Conservation (phyloP, 2,888 invertebrate species). For the Emmelina monodactyla region DNA sequence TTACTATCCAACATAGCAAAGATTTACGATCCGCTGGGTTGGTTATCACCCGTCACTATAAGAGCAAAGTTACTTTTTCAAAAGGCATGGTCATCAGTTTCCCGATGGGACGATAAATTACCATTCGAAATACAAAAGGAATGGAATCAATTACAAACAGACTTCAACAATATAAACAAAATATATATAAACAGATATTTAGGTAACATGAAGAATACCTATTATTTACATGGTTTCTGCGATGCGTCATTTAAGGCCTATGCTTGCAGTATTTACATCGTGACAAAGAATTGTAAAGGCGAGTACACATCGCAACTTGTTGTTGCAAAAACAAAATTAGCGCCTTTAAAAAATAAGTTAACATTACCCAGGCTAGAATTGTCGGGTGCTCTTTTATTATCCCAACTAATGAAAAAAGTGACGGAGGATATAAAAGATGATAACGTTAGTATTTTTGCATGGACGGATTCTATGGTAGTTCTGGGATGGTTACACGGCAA, state of each 20-base stretch:
- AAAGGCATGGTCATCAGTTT: conserved; percentile 4
- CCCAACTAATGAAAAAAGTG: not conserved
- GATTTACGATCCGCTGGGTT: conserved; percentile 13
- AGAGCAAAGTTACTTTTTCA: conserved; percentile 11
- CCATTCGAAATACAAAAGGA: conserved; percentile 1
- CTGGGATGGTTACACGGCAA: conserved; percentile 13
- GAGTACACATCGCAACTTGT: not conserved
- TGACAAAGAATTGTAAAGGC: not conserved
- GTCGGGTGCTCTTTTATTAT: conserved; percentile 1
- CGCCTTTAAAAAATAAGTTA: not conserved
- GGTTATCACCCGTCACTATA: conserved; percentile 8
- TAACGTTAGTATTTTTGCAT: conserved; percentile 6
- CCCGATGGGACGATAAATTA: not conserved
- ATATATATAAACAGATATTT: conserved; percentile 6
- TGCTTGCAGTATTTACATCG: conserved; percentile 7
- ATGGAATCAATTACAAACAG: conserved; percentile 8
- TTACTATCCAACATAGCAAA: conserved; percentile 11
- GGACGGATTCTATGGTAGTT: conserved; percentile 11
- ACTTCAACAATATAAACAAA: conserved; percentile 4
- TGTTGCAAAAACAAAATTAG: conserved; percentile 1
- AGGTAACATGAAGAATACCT: not conserved
- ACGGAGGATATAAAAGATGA: not conserved
- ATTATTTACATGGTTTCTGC: conserved; percentile 9
- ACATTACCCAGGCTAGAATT: not conserved
- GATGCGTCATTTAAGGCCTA: conserved; percentile 1